Evolutionary conservation across 2,888 invertebrate species (phyloP).

Genomic region (Sphinx pinastri): DNA sequence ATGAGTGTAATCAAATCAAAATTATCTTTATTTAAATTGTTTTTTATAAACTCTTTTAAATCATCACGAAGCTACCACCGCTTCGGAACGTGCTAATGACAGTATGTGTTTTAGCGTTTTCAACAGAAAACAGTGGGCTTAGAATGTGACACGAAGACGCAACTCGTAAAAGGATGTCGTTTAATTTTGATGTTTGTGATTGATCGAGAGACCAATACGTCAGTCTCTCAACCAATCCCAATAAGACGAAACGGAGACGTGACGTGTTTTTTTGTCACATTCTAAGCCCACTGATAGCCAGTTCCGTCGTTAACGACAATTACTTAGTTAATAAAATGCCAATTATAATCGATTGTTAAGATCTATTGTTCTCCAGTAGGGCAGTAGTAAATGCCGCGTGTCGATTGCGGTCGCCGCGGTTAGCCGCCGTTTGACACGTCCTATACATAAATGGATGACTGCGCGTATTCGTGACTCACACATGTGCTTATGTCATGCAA

Average conservation of each 20-base stretch:
- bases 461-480: background rate
- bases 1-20: background rate
- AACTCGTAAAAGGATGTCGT: too few species aligned
- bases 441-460: background rate
- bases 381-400: background rate
- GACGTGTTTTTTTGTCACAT: too few species aligned
- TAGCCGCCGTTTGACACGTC: background rate
- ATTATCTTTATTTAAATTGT: too few species aligned
- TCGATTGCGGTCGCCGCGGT: slow-evolving; percentile 6
- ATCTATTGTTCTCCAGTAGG: background rate
- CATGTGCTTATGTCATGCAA: too few species aligned
- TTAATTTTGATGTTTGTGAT: too few species aligned
- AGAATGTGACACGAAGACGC: too few species aligned
- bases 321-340: background rate
- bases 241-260: too few species aligned
- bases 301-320: background rate
- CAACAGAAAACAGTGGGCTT: background rate
- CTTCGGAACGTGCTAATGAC: too few species aligned
- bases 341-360: background rate
- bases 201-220: too few species aligned
- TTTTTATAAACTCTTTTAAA: too few species aligned
- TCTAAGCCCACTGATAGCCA: too few species aligned
- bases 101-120: background rate
- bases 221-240: too few species aligned
- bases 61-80: background rate